phyloP scores from a whole-genome alignment of 2,888 invertebrate species.

The Noctua janthina region DNA sequence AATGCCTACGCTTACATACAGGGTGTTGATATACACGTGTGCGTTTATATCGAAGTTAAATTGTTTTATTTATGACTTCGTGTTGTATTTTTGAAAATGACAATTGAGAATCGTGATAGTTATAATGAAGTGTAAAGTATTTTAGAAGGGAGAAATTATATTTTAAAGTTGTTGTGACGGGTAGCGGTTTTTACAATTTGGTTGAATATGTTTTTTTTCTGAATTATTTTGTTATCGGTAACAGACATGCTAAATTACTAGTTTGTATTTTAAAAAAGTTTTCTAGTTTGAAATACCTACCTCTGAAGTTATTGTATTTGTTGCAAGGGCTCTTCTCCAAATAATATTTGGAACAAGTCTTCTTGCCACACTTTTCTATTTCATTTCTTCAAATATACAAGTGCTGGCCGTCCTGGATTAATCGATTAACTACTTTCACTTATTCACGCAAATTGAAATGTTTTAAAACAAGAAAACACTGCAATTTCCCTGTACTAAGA shows the following conservation, averaged over 20 bases:
- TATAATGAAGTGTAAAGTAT: slow-evolving; percentile 39
- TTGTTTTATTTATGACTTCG: slow-evolving; percentile 52
- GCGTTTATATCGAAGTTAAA: slow-evolving; percentile 48
- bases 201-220: background rate
- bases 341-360: background rate
- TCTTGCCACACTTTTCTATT: background rate
- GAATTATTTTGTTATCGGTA: slow-evolving; percentile 15
- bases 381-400: background rate
- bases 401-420: background rate
- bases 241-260: background rate
- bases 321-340: background rate
- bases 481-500: background rate
- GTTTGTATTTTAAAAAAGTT: background rate
- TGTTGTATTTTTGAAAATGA: slow-evolving; percentile 23
- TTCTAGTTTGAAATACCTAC: background rate
- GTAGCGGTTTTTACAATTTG: slow-evolving; percentile 17
- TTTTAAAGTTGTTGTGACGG: slow-evolving; percentile 33
- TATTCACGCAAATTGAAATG: background rate
- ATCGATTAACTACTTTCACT: background rate
- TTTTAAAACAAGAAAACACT: background rate
- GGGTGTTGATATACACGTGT: slow-evolving; percentile 58
- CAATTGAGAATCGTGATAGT: slow-evolving; percentile 32
- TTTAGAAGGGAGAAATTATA: slow-evolving; percentile 37
- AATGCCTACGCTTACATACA: slow-evolving; percentile 49
- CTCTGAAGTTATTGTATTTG: background rate